Conservation (phyloP, 1,140 invertebrate genomes). For the Nixonia krombeini region DNA sequence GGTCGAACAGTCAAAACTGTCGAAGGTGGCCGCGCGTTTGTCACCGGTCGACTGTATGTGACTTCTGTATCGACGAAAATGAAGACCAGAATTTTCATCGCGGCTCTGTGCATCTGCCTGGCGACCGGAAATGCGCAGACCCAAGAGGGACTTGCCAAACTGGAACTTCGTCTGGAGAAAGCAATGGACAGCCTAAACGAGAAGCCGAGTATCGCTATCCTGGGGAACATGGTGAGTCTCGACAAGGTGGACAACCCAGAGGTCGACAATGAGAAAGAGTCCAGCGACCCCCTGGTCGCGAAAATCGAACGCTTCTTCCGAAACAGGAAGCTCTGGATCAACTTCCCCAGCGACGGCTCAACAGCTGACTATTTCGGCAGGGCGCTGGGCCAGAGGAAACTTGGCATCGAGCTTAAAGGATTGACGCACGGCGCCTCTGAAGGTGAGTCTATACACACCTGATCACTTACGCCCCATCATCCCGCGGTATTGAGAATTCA, state of each 20-base stretch:
- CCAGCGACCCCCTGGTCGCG: conserved; percentile 57
- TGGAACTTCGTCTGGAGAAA: conserved; percentile 53
- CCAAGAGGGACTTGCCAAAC: conserved; percentile 17
- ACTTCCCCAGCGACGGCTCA: conserved; percentile 61
- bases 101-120: conserved; percentile 47
- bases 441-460: conserved; percentile 58
- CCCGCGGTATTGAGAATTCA: too few species aligned
- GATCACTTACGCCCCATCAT: too few species aligned
- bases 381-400: conserved; percentile 59
- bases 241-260: conserved; percentile 50
- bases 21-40: conserved; percentile 19
- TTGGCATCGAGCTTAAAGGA: conserved; percentile 57
- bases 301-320: conserved; percentile 63
- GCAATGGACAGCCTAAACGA: conserved; percentile 59
- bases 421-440: conserved; percentile 61
- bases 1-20: conserved; percentile 63
- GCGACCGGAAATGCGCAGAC: too few species aligned
- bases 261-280: conserved; percentile 3
- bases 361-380: conserved; percentile 62
- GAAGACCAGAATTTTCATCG: conserved; percentile 36
- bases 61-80: conserved; percentile 21
- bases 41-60: conserved; percentile 8
- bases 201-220: conserved; percentile 54
- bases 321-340: conserved; percentile 55
- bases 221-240: conserved; percentile 59